phyloP scores from a whole-genome alignment of 2,888 invertebrate species.

The Odontocerum albicorne region DNA sequence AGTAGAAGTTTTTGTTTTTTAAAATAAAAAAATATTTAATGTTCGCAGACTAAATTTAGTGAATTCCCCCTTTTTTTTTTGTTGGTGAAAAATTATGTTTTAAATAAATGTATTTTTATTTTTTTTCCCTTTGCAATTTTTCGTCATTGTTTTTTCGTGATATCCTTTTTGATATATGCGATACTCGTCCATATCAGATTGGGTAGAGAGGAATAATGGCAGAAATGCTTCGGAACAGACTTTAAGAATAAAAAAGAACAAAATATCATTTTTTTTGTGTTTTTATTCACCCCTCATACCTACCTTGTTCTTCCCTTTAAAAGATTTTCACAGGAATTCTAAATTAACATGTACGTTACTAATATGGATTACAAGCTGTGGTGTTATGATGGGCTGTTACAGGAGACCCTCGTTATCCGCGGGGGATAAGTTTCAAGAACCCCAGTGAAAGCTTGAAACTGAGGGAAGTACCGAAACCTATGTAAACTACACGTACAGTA shows the following conservation, averaged over 20 bases:
- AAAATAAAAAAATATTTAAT: conserved; percentile 8
- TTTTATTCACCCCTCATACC: conserved; percentile 12
- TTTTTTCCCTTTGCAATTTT: conserved; percentile 8
- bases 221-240: conserved; percentile 23
- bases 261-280: conserved; percentile 17
- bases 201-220: background rate
- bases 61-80: conserved; percentile 15
- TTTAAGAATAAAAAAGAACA: conserved; percentile 33
- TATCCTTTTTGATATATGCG: background rate
- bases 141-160: background rate
- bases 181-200: background rate
- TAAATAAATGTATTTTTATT: conserved; percentile 29
- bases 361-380: too few relatives aligned
- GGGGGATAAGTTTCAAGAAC: too few relatives aligned
- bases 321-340: too few relatives aligned
- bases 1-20: conserved; percentile 17
- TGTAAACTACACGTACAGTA: too few relatives aligned
- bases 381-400: too few relatives aligned
- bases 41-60: conserved; percentile 23
- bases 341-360: too few relatives aligned
- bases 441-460: too few relatives aligned
- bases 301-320: too few relatives aligned
- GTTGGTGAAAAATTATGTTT: conserved; percentile 22
- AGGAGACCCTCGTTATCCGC: too few relatives aligned
- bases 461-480: too few relatives aligned